Conservation (phyloP, 1,140 invertebrate genomes). For the Nymphalis io region DNA sequence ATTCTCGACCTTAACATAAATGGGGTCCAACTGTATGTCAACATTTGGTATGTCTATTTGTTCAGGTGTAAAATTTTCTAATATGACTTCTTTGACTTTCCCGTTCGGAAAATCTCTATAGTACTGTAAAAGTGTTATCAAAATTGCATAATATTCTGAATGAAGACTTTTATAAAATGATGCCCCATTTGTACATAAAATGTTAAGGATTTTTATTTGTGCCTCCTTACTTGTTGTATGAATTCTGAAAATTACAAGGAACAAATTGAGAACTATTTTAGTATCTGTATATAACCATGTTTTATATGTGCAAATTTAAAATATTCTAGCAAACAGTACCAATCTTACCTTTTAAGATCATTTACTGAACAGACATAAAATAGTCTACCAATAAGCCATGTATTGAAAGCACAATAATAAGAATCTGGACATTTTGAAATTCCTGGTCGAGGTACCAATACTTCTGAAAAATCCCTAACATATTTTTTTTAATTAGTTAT, state of each 20-base stretch:
- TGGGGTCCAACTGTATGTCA: constrained; percentile 76
- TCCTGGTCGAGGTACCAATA: constrained; percentile 75
- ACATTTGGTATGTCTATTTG: constrained; percentile 67
- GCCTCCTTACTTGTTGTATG: constrained; percentile 76
- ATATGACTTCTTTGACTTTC: constrained; percentile 35
- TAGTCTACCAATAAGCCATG: constrained; percentile 81
- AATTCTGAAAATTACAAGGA: constrained; percentile 62
- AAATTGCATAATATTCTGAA: constrained; percentile 71
- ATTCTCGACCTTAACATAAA: constrained; percentile 64
- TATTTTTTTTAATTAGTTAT: constrained; percentile 11
- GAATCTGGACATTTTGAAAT: constrained; percentile 66
- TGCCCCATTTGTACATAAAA: constrained; percentile 75
- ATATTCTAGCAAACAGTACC: neutral
- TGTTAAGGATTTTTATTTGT: constrained; percentile 80
- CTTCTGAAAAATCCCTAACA: constrained; percentile 77
- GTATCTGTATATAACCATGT: neutral
- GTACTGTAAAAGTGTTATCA: constrained; percentile 70
- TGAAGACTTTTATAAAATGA: constrained; percentile 75
- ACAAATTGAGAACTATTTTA: constrained; percentile 10
- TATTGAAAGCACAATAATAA: constrained; percentile 81
- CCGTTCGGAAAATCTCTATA: constrained; percentile 58
- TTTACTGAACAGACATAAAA: constrained; percentile 81
- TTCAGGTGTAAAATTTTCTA: constrained; percentile 75
- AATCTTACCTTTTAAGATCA: constrained; percentile 69
- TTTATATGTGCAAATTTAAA: neutral